A percentile compares a stretch with the other conserved stretches of the same genome.
Conservation (phyloP, 2,113 vertebrate genomes). For the Piaya cayana region DNA sequence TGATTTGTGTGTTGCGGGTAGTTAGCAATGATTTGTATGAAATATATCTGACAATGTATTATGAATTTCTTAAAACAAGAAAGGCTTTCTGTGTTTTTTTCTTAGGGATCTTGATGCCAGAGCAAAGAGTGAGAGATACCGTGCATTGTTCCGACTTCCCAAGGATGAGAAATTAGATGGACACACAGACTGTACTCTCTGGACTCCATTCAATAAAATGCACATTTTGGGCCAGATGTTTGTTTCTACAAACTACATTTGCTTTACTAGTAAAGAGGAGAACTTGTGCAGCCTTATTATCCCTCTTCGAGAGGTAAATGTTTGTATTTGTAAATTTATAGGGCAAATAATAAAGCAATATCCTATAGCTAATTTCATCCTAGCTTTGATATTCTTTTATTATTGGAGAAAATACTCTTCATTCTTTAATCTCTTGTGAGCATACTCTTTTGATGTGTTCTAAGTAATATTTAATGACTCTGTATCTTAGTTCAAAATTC, state of each 20-base stretch:
- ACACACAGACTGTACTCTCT: constrained; percentile 96
- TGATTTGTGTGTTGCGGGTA: not conserved
- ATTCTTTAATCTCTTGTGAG: not conserved
- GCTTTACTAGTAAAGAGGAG: constrained; percentile 97
- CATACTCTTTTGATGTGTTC: not conserved
- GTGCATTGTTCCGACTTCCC: constrained; percentile 91
- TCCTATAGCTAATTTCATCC: not conserved
- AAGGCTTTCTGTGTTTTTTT: not conserved
- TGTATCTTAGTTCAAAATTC: not conserved
- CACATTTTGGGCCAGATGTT: constrained; percentile 99
- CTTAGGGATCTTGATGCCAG: constrained; percentile 93
- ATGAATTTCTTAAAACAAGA: not conserved
- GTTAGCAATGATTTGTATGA: not conserved
- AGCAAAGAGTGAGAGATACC: constrained; percentile 94
- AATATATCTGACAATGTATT: not conserved
- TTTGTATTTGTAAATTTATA: not conserved
- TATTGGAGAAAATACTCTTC: not conserved
- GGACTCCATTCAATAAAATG: constrained; percentile 98
- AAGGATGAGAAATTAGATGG: constrained; percentile 97
- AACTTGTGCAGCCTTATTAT: constrained; percentile 96
- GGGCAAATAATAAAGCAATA: not conserved
- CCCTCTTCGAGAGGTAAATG: constrained; percentile 89
- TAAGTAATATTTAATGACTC: not conserved
- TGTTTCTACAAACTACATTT: constrained; percentile 98
- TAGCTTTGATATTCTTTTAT: not conserved